A percentile compares a stretch with the other conserved stretches of the same genome.
phyloP scores from a whole-genome alignment of 1,140 invertebrate genomes.

The Brachionus sp. region DNA sequence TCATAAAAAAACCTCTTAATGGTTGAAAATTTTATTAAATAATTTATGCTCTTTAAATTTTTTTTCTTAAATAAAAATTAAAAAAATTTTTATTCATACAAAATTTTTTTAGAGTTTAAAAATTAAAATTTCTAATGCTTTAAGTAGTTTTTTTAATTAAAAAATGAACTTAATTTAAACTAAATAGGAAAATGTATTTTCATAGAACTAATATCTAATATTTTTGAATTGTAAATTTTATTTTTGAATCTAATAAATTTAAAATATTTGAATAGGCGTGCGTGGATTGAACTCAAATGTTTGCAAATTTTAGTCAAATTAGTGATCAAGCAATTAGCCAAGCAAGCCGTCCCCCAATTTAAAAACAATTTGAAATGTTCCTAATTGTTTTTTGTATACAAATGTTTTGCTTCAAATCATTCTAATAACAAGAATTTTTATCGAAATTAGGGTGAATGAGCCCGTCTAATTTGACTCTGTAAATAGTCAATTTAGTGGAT shows the following conservation, averaged over 20 bases:
- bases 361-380: neutral
- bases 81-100: neutral
- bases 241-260: neutral
- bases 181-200: neutral
- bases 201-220: neutral
- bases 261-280: neutral
- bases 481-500: slow-evolving; percentile 33
- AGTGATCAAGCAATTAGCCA: neutral
- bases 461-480: slow-evolving; percentile 32
- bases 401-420: slow-evolving; percentile 27
- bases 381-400: slow-evolving; percentile 17
- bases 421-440: slow-evolving; percentile 31
- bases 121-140: neutral
- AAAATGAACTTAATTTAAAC: neutral
- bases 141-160: neutral
- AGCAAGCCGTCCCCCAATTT: neutral
- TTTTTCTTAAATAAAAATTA: neutral
- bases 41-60: neutral
- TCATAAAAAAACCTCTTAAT: neutral
- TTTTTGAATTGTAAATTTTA: neutral
- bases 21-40: neutral
- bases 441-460: slow-evolving; percentile 30
- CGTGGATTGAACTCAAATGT: neutral
- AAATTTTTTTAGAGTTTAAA: neutral
- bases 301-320: slow-evolving; percentile 35